Evolutionary conservation across 2,113 vertebrate genomes (phyloP).

Genomic region (Ahaetulla prasina): DNA sequence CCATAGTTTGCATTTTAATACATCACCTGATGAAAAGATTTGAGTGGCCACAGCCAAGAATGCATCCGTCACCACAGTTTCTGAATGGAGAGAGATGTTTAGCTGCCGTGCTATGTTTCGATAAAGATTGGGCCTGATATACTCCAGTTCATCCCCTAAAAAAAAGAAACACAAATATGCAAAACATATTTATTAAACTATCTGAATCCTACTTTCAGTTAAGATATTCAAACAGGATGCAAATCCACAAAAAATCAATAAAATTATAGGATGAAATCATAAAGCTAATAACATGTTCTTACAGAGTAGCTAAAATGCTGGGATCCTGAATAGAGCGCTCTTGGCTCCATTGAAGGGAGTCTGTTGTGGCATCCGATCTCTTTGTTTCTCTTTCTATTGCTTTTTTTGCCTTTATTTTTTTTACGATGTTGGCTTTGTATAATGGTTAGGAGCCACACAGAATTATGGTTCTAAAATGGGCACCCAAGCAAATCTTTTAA

Average conservation of each 20-base stretch:
- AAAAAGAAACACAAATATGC: conserved; percentile 30
- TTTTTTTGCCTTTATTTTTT: neutral
- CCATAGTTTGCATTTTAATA: neutral
- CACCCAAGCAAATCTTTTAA: neutral
- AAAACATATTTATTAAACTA: neutral
- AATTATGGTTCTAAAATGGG: neutral
- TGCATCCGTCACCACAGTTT: conserved; percentile 85
- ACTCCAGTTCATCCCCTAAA: conserved; percentile 92
- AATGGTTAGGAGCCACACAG: neutral
- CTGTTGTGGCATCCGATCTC: neutral
- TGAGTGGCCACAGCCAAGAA: conserved; percentile 91
- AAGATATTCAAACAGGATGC: neutral
- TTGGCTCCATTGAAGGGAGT: neutral
- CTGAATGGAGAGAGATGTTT: conserved; percentile 86
- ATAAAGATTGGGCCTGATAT: conserved; percentile 89
- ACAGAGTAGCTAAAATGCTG: neutral
- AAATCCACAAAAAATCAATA: neutral
- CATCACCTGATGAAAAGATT: conserved; percentile 89
- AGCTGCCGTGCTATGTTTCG: conserved; percentile 88
- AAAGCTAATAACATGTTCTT: neutral
- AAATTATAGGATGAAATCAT: neutral
- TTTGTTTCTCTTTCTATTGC: neutral
- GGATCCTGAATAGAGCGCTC: neutral
- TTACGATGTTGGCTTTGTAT: neutral
- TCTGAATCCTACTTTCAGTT: neutral